Percentiles rank a stretch among this genome's conserved stretches.
Evolutionary conservation across 2,888 invertebrate genomes (phyloP).

Genomic region (Busseola fusca): DNA sequence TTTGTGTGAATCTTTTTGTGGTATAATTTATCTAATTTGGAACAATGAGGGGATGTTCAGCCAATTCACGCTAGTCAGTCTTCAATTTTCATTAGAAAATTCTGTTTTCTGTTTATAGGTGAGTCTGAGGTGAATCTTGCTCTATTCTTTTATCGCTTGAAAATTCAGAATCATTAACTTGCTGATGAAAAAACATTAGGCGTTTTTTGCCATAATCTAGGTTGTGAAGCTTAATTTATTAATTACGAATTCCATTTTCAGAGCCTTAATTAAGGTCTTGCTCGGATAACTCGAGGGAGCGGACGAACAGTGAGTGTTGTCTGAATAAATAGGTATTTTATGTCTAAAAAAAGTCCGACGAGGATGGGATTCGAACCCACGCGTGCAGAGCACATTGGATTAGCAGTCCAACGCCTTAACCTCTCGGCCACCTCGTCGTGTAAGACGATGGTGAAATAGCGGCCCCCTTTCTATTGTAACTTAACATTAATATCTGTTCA

Average conservation of each 20-base stretch:
- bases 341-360: conserved; percentile 82
- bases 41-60: conserved; percentile 77
- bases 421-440: conserved; percentile 94
- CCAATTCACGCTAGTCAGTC: conserved; percentile 64
- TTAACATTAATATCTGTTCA: conserved; percentile 41
- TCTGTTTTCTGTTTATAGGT: conserved; percentile 45
- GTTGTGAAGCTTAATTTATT: conserved; percentile 47
- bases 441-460: conserved; percentile 15
- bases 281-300: conserved; percentile 28
- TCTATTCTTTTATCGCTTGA: conserved; percentile 15
- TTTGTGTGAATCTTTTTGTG: conserved; percentile 82
- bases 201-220: conserved; percentile 46
- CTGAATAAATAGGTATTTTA: conserved; percentile 28
- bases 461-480: conserved; percentile 17
- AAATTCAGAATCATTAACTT: conserved; percentile 46
- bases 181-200: conserved; percentile 44
- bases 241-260: conserved; percentile 56
- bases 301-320: conserved; percentile 9
- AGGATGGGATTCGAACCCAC: conserved; percentile 95
- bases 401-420: conserved; percentile 96
- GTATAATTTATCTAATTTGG: conserved; percentile 85
- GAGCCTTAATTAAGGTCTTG: conserved; percentile 56
- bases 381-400: conserved; percentile 96
- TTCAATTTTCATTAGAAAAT: conserved; percentile 59
- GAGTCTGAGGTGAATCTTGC: conserved; percentile 14